A percentile compares a stretch with the other conserved stretches of the same genome.
phyloP scores from a whole-genome alignment of 92 coral and sea anemone genomes.

The Zoanthus solanderi region DNA sequence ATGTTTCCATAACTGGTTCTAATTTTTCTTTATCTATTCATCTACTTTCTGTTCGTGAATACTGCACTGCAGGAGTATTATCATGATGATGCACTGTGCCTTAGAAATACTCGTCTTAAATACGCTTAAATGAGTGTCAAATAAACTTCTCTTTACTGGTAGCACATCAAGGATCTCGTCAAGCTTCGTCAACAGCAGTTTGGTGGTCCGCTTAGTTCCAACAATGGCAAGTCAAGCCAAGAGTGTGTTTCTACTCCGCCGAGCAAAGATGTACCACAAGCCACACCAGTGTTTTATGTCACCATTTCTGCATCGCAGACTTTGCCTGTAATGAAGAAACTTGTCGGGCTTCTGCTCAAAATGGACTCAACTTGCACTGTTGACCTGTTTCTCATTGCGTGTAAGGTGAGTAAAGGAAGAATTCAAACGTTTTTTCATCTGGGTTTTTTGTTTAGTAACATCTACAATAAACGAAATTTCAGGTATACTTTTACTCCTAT shows the following conservation, averaged over 20 bases:
- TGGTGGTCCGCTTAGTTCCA: conserved; percentile 16
- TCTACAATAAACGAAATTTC: no score
- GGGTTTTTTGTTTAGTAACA: no score
- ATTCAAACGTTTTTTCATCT: neutral
- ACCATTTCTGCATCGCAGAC: conserved; percentile 55
- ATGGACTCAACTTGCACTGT: conserved; percentile 83
- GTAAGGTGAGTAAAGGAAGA: conserved; percentile 75
- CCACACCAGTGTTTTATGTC: conserved; percentile 12
- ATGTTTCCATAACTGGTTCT: no score
- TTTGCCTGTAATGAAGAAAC: conserved; percentile 89
- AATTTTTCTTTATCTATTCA: no score
- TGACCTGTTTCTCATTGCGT: conserved; percentile 87
- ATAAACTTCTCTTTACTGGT: neutral
- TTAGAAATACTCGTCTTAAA: no score
- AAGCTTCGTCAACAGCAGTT: conserved; percentile 73
- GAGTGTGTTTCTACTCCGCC: conserved; percentile 1
- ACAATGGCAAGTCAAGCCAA: conserved; percentile 27
- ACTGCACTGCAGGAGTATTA: no score
- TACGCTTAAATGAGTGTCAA: no score
- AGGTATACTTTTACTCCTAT: no score
- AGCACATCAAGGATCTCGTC: conserved; percentile 84
- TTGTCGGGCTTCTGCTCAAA: conserved; percentile 82
- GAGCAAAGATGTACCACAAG: conserved; percentile 15
- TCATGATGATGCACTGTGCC: no score
- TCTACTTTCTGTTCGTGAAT: no score